These are phyloP conservation scores for Synanthedon vespiformis DNA, from an alignment of 2,888 invertebrate genomes.

Conservation along the genomic window DNA sequence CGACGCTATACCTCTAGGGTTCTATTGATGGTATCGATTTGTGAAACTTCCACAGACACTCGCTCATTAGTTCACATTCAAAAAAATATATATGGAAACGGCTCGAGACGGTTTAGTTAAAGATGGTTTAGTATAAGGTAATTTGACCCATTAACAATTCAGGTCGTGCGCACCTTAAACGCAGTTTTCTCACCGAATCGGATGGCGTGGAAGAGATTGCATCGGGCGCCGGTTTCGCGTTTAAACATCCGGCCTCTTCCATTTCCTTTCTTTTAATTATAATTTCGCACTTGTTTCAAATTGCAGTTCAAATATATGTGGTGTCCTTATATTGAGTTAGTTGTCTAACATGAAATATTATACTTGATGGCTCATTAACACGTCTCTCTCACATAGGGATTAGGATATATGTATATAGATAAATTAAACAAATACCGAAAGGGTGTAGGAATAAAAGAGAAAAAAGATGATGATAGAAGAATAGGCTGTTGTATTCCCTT, in stretches of 20 bases:
- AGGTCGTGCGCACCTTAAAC: conserved; percentile 35
- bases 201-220: conserved; percentile 32
- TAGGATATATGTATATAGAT: no score
- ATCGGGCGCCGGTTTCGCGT: conserved; percentile 42
- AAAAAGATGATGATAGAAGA: no score
- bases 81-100: background rate
- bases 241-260: conserved; percentile 43
- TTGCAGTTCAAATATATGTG: background rate
- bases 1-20: conserved; percentile 33
- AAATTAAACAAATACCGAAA: no score
- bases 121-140: conserved; percentile 20
- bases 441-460: no score
- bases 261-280: conserved; percentile 63
- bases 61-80: background rate
- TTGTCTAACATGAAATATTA: no score
- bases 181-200: conserved; percentile 44
- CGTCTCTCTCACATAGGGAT: no score
- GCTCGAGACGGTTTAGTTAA: conserved; percentile 6
- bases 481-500: no score
- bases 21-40: conserved; percentile 41
- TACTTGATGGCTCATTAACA: no score
- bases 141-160: conserved; percentile 44
- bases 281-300: conserved; percentile 6
- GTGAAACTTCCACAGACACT: conserved; percentile 12
- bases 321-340: no score